A percentile compares a stretch with the other conserved stretches of the same genome.
phyloP scores from a whole-genome alignment of 2,113 vertebrate genomes.

The Labrus mixtus region DNA sequence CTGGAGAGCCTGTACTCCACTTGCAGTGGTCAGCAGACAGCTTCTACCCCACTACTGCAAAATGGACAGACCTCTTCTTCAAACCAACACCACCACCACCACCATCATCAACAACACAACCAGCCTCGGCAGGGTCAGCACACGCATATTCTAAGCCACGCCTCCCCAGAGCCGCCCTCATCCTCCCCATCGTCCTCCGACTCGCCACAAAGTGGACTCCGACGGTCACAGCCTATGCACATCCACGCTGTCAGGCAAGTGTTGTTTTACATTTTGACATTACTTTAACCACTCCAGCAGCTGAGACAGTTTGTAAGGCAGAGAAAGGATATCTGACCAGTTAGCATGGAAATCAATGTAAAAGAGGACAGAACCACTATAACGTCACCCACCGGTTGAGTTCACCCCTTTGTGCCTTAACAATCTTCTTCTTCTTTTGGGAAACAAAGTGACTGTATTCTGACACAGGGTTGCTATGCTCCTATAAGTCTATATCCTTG shows the following conservation, averaged over 20 bases:
- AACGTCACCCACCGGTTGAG: background rate
- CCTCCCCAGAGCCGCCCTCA: slow-evolving; percentile 54
- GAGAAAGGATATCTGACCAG: too few species aligned
- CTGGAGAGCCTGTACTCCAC: slow-evolving; percentile 90
- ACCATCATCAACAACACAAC: slow-evolving; percentile 52
- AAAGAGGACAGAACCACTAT: too few species aligned
- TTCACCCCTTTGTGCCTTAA: too few species aligned
- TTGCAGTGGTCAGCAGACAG: slow-evolving; percentile 86
- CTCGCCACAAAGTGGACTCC: slow-evolving; percentile 82
- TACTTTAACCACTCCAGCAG: too few species aligned
- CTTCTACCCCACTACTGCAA: slow-evolving; percentile 88
- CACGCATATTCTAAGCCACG: slow-evolving; percentile 46
- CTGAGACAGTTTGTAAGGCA: too few species aligned
- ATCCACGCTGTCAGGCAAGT: slow-evolving; percentile 94
- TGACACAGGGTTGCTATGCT: too few species aligned
- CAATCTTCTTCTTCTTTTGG: too few species aligned
- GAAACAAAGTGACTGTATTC: background rate
- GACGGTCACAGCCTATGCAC: slow-evolving; percentile 94
- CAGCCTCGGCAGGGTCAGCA: slow-evolving; percentile 51
- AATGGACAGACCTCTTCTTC: slow-evolving; percentile 85
- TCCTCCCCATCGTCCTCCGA: slow-evolving; percentile 51
- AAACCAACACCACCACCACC: slow-evolving; percentile 45
- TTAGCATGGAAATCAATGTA: too few species aligned
- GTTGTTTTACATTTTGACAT: too few species aligned
- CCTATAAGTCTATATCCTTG: too few species aligned